phyloP scores from a whole-genome alignment of 1,140 invertebrate genomes.

The Ruditapes philippinarum region DNA sequence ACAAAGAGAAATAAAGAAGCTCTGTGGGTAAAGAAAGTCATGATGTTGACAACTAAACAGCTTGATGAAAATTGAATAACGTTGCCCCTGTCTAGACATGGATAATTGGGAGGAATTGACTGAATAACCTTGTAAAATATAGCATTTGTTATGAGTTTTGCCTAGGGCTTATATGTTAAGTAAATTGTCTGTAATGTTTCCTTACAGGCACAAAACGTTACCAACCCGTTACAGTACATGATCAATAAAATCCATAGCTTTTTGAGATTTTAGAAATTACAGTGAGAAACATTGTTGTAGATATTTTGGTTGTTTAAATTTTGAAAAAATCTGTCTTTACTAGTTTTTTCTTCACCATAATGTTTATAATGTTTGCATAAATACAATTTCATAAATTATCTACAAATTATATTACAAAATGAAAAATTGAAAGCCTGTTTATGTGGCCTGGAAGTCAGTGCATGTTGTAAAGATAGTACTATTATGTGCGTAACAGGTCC shows the following conservation, averaged over 20 bases:
- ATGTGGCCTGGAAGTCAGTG: no score
- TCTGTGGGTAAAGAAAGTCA: not conserved
- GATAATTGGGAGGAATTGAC: conserved; percentile 31
- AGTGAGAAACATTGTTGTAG: no score
- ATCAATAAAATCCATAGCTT: conserved; percentile 13
- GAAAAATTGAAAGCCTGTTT: no score
- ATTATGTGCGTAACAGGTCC: no score
- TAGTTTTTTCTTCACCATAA: no score
- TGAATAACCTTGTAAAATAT: conserved; percentile 12
- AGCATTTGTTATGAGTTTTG: conserved; percentile 49
- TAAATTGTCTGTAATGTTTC: conserved; percentile 33
- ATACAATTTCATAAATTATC: no score
- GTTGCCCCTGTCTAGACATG: conserved; percentile 36
- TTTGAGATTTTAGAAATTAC: not conserved
- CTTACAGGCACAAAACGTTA: not conserved
- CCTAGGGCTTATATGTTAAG: conserved; percentile 7
- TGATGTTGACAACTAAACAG: conserved; percentile 2
- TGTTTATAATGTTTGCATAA: no score
- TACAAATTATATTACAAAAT: no score
- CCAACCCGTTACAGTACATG: not conserved
- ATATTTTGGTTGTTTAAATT: no score
- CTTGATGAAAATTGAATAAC: conserved; percentile 5
- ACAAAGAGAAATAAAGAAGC: not conserved
- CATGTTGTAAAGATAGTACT: no score
- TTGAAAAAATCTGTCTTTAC: no score